phyloP scores from a whole-genome alignment of 1,140 invertebrate species.

The Drosophila novamexicana region DNA sequence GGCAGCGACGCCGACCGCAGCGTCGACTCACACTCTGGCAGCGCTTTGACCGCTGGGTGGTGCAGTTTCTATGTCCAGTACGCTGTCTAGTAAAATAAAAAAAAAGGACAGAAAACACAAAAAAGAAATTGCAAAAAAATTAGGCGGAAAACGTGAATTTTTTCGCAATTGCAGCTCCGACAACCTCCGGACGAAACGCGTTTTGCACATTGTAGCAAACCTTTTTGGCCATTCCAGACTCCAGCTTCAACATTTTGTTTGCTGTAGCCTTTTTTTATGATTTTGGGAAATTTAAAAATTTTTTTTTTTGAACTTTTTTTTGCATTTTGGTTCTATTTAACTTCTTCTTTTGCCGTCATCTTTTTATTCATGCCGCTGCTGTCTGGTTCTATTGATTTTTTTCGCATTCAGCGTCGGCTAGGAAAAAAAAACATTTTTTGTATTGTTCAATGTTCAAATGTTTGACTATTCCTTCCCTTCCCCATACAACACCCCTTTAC shows the following conservation, averaged over 20 bases:
- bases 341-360: conserved; percentile 53
- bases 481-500: neutral
- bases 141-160: conserved; percentile 76
- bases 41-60: conserved; percentile 45
- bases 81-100: conserved; percentile 48
- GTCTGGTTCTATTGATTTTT: conserved; percentile 84
- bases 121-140: conserved; percentile 65
- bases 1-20: conserved; percentile 29
- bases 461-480: conserved; percentile 60
- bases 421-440: conserved; percentile 45
- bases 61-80: conserved; percentile 48
- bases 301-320: conserved; percentile 26
- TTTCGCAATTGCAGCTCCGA: conserved; percentile 60
- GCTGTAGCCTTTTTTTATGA: conserved; percentile 15
- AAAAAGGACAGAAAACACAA: conserved; percentile 65
- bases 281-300: conserved; percentile 27
- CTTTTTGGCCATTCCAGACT: conserved; percentile 56
- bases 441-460: conserved; percentile 63
- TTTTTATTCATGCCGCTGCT: conserved; percentile 74
- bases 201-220: conserved; percentile 73
- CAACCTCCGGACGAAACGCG: conserved; percentile 49
- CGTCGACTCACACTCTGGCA: conserved; percentile 23
- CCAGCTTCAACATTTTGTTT: conserved; percentile 43
- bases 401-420: conserved; percentile 67
- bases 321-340: conserved; percentile 70